Conservation (phyloP, 2,888 invertebrate species). For the Arctia plantaginis region DNA sequence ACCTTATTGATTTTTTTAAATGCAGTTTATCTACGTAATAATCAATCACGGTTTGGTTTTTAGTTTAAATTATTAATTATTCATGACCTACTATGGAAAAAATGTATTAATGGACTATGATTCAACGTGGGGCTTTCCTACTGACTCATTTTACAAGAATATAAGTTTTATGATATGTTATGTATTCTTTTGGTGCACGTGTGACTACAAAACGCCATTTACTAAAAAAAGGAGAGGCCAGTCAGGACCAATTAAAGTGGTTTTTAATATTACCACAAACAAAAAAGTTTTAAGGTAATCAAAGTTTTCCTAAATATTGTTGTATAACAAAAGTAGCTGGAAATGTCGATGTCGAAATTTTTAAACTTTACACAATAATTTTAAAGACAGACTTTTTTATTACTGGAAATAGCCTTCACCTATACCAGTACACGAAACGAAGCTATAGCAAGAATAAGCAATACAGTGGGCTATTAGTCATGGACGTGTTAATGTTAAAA, state of each 20-base stretch:
- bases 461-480: background rate
- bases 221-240: background rate
- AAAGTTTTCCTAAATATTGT: background rate
- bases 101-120: background rate
- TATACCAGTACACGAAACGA: background rate
- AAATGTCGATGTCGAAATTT: background rate
- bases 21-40: background rate
- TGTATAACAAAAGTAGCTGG: background rate
- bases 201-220: no score
- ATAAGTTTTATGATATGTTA: no score
- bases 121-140: background rate
- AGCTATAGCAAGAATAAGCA: slow-evolving; percentile 2
- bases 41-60: background rate
- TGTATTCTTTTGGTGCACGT: no score
- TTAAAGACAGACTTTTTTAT: background rate
- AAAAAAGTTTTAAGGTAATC: no score
- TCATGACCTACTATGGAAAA: background rate
- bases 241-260: no score
- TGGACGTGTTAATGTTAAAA: background rate
- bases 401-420: background rate
- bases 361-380: background rate
- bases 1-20: background rate
- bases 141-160: background rate
- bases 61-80: background rate
- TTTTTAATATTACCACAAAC: no score